phyloP scores from a whole-genome alignment of 1,140 invertebrate genomes.

The Geopemphigus sp. region DNA sequence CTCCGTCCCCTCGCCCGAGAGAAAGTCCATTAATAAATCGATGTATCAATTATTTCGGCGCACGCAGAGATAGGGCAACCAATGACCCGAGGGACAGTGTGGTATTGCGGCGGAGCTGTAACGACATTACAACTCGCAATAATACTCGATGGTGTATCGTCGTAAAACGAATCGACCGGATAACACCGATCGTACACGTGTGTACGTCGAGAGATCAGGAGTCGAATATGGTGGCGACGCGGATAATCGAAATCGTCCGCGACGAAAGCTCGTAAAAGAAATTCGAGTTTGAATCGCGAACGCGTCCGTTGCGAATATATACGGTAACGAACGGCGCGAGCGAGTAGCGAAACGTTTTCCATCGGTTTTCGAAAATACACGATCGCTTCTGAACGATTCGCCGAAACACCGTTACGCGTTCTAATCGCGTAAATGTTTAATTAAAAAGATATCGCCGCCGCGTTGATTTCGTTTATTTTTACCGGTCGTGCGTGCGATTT shows the following conservation, averaged over 20 bases:
- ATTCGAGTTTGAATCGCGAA: too few species aligned
- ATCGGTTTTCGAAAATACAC: too few species aligned
- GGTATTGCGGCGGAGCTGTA: background rate
- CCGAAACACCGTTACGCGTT: too few species aligned
- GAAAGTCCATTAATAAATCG: constrained; percentile 13
- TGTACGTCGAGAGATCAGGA: background rate
- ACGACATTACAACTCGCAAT: background rate
- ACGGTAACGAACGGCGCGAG: too few species aligned
- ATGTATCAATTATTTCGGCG: constrained; percentile 29
- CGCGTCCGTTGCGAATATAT: too few species aligned
- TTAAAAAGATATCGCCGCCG: too few species aligned
- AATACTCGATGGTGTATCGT: background rate
- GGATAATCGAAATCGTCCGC: background rate
- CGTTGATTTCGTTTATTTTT: too few species aligned
- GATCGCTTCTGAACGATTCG: too few species aligned
- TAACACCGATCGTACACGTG: too few species aligned
- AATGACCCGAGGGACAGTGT: background rate
- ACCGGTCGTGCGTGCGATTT: too few species aligned
- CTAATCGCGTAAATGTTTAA: too few species aligned
- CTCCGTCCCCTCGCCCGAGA: background rate
- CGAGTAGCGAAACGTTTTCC: too few species aligned
- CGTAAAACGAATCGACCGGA: background rate
- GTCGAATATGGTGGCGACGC: background rate
- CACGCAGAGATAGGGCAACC: background rate
- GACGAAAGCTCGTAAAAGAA: background rate